A percentile compares a stretch with the other conserved stretches of the same genome.
These are phyloP conservation scores for Nasalis larvatus DNA, from an alignment of 2,113 vertebrate genomes.

Conservation along the genomic window DNA sequence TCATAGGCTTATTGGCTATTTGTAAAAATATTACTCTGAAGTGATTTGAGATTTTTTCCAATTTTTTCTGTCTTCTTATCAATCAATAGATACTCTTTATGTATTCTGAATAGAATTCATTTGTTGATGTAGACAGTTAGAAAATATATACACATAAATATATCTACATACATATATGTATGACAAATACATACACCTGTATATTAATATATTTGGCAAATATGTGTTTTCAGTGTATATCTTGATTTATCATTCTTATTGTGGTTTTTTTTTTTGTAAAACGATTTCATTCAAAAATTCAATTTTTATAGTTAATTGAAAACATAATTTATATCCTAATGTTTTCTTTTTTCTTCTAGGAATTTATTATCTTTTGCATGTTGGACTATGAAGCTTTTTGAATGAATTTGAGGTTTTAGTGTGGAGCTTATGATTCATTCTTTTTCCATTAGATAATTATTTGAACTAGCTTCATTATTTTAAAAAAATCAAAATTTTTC, in stretches of 20 bases:
- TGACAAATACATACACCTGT: neutral
- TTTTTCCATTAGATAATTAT: neutral
- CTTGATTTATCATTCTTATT: neutral
- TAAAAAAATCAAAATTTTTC: neutral
- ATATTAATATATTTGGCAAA: neutral
- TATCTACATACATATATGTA: neutral
- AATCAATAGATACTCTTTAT: neutral
- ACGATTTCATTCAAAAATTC: neutral
- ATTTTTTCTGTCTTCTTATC: neutral
- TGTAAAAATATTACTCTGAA: neutral
- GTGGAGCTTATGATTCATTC: neutral
- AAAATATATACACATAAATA: neutral
- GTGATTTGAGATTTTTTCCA: neutral
- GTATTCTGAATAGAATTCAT: neutral
- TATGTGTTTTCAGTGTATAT: neutral
- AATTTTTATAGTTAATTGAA: neutral
- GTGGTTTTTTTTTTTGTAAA: neutral
- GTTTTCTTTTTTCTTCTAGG: no score
- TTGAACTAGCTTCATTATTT: neutral
- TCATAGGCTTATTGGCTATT: neutral
- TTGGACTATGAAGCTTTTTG: neutral
- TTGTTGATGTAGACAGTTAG: neutral
- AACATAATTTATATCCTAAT: neutral
- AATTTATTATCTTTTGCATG: neutral
- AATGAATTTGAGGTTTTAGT: neutral